Conservation (phyloP, 1,140 invertebrate genomes). For the Drosophila subpulchrella region DNA sequence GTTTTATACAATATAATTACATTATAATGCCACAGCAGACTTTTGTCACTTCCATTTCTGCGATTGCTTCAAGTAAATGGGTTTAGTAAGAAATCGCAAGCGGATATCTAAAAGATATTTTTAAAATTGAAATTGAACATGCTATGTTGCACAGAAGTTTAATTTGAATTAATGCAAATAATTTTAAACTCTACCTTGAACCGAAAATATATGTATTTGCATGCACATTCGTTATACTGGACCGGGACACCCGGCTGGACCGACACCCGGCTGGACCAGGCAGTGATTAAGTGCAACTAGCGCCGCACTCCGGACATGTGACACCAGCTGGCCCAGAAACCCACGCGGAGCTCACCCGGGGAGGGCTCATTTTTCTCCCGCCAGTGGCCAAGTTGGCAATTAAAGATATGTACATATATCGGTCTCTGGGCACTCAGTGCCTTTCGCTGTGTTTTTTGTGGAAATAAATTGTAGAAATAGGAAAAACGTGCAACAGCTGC, state of each 20-base stretch:
- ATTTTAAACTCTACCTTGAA: background rate
- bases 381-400: slow-evolving; percentile 78
- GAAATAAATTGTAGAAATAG: slow-evolving; percentile 74
- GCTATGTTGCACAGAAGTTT: too few relatives aligned
- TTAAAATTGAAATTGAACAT: too few relatives aligned
- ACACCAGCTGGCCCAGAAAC: slow-evolving; percentile 47
- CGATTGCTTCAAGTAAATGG: too few relatives aligned
- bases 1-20: too few relatives aligned
- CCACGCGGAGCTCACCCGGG: slow-evolving; percentile 44
- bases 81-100: too few relatives aligned
- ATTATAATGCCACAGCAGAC: too few relatives aligned
- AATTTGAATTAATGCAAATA: background rate
- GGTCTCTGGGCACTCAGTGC: slow-evolving; percentile 11
- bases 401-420: slow-evolving; percentile 66
- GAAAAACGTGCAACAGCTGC: slow-evolving; percentile 73
- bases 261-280: slow-evolving; percentile 45
- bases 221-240: background rate
- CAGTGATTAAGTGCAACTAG: slow-evolving; percentile 75
- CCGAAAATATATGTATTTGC: background rate
- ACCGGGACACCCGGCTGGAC: too few relatives aligned
- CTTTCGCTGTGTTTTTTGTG: slow-evolving; percentile 35
- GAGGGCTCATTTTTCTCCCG: slow-evolving; percentile 69
- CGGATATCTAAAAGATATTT: too few relatives aligned
- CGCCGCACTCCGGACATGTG: slow-evolving; percentile 49
- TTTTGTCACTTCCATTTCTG: too few relatives aligned